These are phyloP conservation scores for Okamejei kenojei DNA, from an alignment of 2,797 vertebrate genomes.

Conservation along the genomic window DNA sequence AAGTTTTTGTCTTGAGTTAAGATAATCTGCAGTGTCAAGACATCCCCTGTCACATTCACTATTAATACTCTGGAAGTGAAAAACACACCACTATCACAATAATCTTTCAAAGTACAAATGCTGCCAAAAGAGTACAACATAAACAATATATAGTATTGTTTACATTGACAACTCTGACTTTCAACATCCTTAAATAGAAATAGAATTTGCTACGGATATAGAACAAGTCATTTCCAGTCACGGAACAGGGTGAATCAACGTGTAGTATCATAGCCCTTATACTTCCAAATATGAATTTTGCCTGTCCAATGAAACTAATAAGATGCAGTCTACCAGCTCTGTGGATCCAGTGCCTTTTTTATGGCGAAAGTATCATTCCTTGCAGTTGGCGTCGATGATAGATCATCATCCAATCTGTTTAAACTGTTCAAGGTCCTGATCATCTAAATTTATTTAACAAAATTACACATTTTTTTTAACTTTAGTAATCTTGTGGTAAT, in stretches of 20 bases:
- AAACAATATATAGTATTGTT: neutral
- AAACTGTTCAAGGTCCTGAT: no score
- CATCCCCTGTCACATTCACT: neutral
- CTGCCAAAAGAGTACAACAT: neutral
- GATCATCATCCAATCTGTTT: no score
- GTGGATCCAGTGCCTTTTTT: neutral
- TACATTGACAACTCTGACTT: conserved; percentile 1
- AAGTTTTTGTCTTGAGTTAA: neutral
- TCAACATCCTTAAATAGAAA: conserved; percentile 29
- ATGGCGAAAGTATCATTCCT: no score
- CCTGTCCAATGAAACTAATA: neutral
- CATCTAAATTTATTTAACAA: no score
- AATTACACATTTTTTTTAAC: no score
- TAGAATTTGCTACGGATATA: neutral
- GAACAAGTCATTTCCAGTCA: neutral
- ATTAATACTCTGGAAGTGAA: neutral
- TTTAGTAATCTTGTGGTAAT: no score
- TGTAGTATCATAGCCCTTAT: neutral
- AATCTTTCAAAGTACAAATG: neutral
- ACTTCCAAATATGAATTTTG: neutral
- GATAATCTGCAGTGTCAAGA: neutral
- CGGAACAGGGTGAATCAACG: neutral
- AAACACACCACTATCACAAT: neutral
- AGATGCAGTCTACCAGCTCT: no score
- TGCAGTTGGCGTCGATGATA: no score